phyloP scores from a whole-genome alignment of 2,888 invertebrate genomes.

The Drosophila dives region DNA sequence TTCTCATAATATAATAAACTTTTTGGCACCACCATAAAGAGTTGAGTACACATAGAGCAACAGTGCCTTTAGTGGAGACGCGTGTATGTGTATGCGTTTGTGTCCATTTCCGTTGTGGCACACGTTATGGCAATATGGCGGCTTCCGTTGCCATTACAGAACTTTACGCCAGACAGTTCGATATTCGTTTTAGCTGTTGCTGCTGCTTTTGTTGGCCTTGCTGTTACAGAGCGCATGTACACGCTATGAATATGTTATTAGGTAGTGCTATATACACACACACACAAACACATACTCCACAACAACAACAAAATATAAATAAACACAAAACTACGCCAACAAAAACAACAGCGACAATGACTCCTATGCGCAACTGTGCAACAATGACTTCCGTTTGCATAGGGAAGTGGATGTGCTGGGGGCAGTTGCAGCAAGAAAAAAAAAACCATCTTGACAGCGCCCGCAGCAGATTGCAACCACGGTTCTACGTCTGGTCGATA shows the following conservation, averaged over 20 bases:
- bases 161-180: conserved; percentile 57
- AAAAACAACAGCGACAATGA: conserved; percentile 40
- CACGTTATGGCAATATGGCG: conserved; percentile 79
- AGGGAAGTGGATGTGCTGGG: background rate
- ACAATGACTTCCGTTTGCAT: conserved; percentile 72
- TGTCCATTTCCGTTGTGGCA: conserved; percentile 70
- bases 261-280: conserved; percentile 42
- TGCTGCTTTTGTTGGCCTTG: conserved; percentile 38
- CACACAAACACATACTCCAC: background rate
- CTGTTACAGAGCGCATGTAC: conserved; percentile 57
- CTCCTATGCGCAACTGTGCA: conserved; percentile 67
- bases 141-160: conserved; percentile 69
- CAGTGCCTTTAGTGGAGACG: conserved; percentile 47
- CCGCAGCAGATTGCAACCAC: conserved; percentile 70
- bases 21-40: conserved; percentile 67
- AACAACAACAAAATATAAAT: conserved; percentile 40
- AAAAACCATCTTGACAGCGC: conserved; percentile 35
- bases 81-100: conserved; percentile 8
- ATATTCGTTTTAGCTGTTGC: conserved; percentile 28
- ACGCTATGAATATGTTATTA: conserved; percentile 77
- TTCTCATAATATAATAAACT: conserved; percentile 65
- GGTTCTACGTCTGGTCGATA: conserved; percentile 54
- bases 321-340: conserved; percentile 48
- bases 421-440: conserved; percentile 13
- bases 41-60: conserved; percentile 54